Base-by-base conservation (phyloP, 1,140 invertebrate species). In the Mycetomoellerius zeteki region DNA sequence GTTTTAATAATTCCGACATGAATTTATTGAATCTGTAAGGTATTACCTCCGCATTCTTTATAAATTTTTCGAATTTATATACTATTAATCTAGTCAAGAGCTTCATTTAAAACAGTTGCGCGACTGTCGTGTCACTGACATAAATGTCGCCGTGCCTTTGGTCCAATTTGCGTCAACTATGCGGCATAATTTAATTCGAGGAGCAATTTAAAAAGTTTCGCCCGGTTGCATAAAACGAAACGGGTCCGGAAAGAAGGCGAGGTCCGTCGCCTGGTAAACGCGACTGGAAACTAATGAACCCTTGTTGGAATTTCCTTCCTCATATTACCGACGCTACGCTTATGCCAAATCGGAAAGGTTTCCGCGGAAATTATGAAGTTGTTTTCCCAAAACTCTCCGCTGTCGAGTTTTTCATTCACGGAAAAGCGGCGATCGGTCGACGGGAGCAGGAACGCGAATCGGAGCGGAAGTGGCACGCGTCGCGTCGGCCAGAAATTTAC, bases 401-500 rank as follows among this genome's bases (percentile, higher is more conserved):
- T 21, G 33, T 24, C 58, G 47, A 86, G 84, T 85, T 86, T 89
- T 76, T 69, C 43, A 19, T 52, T 86, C 65, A 64, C 5, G 50
- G 47, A 60, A 58, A 72, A 67, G 52, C 65, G 16, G 30, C 52
- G 78, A 16, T 37, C 56, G 50, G 33, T 14, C 37, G 54, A 62
- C 12, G 33, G 54, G 19, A 24, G 6, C 27, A 24, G 52, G 27
- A 52, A 47, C n/a, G 8, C 77, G 2, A 19, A 47, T 30, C 16
- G 27, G 27, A 24, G 14, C 8, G 60, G 19, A 54, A 76, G 56
- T 56, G 85, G 86, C 86, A 84, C 86, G 75, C 86, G 86, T 90
- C 88, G 78, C 73, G 54, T 73, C 76, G 89, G 24, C 82, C 47
- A 56, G 33, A 77, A 88, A 90, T 90, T 90, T 90, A 90, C 77